A percentile compares a stretch with the other conserved stretches of the same genome.
These are phyloP conservation scores for Oceanodroma tethys DNA, from an alignment of 2,113 vertebrate species.

Conservation along the genomic window DNA sequence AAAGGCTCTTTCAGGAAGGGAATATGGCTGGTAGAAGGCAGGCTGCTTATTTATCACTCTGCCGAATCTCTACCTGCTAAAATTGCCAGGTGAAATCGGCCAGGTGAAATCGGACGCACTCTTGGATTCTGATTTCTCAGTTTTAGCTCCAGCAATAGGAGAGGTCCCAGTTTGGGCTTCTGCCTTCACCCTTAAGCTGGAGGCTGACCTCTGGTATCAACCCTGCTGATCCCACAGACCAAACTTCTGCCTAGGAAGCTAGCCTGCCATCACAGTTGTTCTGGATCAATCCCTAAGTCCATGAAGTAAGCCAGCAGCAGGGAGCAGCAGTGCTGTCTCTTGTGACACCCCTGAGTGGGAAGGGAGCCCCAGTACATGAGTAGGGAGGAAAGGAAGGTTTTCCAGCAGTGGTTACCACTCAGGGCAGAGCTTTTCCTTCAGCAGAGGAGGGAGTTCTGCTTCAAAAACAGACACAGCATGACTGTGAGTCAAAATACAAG, in stretches of 20 bases:
- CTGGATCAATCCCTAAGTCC: neutral
- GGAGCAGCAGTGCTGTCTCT: neutral
- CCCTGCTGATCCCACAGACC: neutral
- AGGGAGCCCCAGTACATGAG: neutral
- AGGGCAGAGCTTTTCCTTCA: neutral
- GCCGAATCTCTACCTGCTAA: neutral
- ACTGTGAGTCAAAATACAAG: neutral
- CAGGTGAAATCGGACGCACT: accelerated
- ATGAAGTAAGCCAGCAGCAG: neutral
- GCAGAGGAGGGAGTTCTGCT: neutral
- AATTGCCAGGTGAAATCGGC: no score
- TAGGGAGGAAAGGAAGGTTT: neutral
- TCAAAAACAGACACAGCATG: neutral
- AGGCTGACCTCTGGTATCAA: neutral
- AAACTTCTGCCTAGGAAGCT: neutral
- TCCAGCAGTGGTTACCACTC: neutral
- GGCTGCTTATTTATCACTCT: neutral
- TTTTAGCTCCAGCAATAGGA: neutral
- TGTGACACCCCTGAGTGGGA: neutral
- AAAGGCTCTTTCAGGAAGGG: neutral
- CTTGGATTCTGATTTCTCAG: neutral
- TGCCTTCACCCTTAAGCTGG: neutral
- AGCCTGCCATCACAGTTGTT: neutral
- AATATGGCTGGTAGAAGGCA: neutral
- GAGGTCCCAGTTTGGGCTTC: neutral